Evolutionary conservation across 2,113 vertebrate species (phyloP).

Genomic region (Corapipo altera): DNA sequence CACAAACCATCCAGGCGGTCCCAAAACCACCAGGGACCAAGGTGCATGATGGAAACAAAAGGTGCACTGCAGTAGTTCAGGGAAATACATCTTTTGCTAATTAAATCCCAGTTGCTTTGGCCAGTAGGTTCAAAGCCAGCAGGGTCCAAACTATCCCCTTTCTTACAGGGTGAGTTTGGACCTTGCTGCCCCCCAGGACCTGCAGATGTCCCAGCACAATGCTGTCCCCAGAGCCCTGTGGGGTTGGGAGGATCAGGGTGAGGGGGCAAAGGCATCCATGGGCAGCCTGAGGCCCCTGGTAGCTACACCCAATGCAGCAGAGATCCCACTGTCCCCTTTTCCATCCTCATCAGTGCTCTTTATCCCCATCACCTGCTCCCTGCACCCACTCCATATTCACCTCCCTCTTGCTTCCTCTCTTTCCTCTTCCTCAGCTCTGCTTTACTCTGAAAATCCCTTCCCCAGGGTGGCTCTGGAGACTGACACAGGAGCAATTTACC

Average conservation of each 20-base stretch:
- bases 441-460: not conserved
- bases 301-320: not conserved
- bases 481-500: not conserved
- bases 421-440: not conserved
- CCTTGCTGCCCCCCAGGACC: not conserved
- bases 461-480: not conserved
- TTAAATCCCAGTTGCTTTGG: not conserved
- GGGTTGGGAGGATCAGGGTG: accelerated
- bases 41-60: not conserved
- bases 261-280: not conserved
- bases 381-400: accelerated
- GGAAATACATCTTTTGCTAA: not conserved
- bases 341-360: not conserved
- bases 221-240: accelerated
- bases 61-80: not conserved
- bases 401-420: not conserved
- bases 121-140: not conserved
- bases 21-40: not conserved
- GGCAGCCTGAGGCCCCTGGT: not conserved
- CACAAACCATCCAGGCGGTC: not conserved
- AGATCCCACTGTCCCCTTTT: not conserved
- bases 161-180: not conserved
- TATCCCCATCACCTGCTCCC: not conserved
- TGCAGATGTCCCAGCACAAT: not conserved
- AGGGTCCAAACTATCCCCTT: not conserved